Conservation (phyloP, 2,113 vertebrate genomes). For the Gavialis gangeticus region DNA sequence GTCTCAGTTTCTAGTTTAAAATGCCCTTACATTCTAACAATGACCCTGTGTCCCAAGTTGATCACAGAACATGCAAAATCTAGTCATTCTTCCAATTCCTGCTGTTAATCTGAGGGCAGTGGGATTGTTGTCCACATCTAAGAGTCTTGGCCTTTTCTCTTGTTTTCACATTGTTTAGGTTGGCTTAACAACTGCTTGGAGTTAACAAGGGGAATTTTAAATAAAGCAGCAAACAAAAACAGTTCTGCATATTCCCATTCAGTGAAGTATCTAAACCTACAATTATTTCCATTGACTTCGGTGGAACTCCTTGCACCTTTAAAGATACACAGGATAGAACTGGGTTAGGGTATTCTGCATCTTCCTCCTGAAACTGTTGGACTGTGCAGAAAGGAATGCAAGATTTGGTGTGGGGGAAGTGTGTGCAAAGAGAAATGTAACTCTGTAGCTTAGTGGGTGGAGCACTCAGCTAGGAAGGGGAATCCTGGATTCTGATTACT, state of each 20-base stretch:
- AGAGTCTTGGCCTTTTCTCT: neutral
- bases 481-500: no score
- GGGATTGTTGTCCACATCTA: neutral
- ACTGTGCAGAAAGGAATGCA: no score
- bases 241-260: neutral
- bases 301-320: neutral
- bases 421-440: no score
- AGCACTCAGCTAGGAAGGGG: no score
- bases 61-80: neutral
- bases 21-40: neutral
- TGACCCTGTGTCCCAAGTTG: conserved; percentile 1
- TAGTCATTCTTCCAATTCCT: neutral
- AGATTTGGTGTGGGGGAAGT: no score
- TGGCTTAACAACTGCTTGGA: neutral
- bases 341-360: no score
- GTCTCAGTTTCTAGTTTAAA: conserved; percentile 11
- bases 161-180: neutral
- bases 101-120: neutral
- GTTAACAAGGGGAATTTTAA: neutral
- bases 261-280: neutral
- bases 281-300: neutral
- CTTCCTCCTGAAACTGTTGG: no score
- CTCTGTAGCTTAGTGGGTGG: no score
- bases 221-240: neutral
- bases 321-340: neutral